phyloP scores from a whole-genome alignment of 2,113 vertebrate genomes.

The Siniperca chuatsi region DNA sequence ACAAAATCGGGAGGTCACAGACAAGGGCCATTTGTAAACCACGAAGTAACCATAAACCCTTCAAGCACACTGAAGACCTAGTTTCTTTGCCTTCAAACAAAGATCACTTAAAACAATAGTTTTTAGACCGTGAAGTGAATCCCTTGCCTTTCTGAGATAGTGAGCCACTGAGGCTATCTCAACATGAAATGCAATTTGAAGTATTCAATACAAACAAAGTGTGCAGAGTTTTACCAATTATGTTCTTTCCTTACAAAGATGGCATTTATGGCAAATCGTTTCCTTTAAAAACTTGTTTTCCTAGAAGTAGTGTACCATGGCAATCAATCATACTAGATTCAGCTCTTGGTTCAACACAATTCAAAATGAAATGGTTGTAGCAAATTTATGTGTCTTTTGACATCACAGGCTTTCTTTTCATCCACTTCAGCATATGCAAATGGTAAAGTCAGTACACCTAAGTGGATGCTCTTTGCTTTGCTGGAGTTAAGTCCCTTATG shows the following conservation, averaged over 20 bases:
- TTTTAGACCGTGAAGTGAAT: not conserved
- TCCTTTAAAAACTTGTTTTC: conserved; percentile 32
- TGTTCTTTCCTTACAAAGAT: conserved; percentile 22
- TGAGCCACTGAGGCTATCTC: not conserved
- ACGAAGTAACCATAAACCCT: conserved; percentile 17
- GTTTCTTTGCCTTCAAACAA: conserved; percentile 31
- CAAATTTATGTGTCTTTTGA: conserved; percentile 19
- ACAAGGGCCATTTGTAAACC: conserved; percentile 20
- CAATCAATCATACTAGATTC: conserved; percentile 30
- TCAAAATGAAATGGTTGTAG: conserved; percentile 23
- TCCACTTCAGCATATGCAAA: conserved; percentile 36
- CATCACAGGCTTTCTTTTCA: conserved; percentile 34
- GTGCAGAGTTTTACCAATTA: conserved; percentile 10
- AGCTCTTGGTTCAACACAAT: conserved; percentile 19
- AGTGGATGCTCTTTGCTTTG: conserved; percentile 56
- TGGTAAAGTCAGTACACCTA: conserved; percentile 1
- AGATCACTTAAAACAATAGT: not conserved
- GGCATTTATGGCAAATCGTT: conserved; percentile 68
- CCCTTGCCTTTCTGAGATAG: not conserved
- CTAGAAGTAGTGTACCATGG: conserved; percentile 45
- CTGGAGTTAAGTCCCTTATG: conserved; percentile 52
- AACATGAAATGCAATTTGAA: conserved; percentile 12
- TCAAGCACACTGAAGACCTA: conserved; percentile 28
- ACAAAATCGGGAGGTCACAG: conserved; percentile 33
- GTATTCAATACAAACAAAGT: conserved; percentile 18